Evolutionary conservation across 2,113 vertebrate species (phyloP).

Genomic region (Mobula hypostoma): DNA sequence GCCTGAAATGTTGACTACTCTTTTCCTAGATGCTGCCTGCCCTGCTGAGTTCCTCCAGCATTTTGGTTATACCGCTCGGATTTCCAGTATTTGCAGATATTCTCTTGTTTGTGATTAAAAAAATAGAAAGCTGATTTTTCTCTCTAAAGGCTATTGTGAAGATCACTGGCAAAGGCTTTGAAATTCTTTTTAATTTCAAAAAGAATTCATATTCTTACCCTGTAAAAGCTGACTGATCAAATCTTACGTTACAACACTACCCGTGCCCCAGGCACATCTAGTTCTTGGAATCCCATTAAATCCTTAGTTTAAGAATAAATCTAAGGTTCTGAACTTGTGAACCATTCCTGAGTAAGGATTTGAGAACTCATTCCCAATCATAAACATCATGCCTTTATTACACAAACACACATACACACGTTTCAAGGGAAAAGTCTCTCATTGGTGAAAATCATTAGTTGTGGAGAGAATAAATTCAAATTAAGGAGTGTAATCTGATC

Average conservation of each 20-base stretch:
- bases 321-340: neutral
- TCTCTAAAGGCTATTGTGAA: neutral
- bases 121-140: neutral
- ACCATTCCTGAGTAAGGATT: neutral
- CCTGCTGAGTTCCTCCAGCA: too few relatives aligned
- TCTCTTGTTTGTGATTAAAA: too few relatives aligned
- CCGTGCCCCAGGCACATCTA: too few relatives aligned
- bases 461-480: neutral
- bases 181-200: neutral
- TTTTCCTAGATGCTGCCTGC: too few relatives aligned
- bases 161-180: neutral
- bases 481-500: neutral
- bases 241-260: neutral
- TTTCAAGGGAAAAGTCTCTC: neutral
- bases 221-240: neutral
- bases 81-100: too few relatives aligned
- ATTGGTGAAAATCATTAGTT: neutral
- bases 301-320: neutral
- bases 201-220: neutral
- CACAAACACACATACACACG: neutral
- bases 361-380: neutral
- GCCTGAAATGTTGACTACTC: too few relatives aligned
- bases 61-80: too few relatives aligned
- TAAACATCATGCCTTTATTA: neutral
- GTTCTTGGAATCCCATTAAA: neutral